Base-by-base conservation (phyloP, 2,888 invertebrate genomes). In the Blomia tropicalis region DNA sequence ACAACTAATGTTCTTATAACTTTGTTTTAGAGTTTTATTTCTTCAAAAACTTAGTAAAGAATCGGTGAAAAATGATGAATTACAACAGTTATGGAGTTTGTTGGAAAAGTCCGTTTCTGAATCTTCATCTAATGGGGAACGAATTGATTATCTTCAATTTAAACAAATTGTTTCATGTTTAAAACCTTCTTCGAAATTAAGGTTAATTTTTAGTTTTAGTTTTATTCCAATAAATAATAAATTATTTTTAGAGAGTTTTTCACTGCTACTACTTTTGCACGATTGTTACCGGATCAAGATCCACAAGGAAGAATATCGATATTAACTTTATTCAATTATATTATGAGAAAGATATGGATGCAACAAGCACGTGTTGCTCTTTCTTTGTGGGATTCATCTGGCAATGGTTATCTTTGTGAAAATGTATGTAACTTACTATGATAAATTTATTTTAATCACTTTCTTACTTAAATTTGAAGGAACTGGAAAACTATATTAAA, bases 321-420 rank as follows among this genome's bases (percentile, higher is more conserved):
- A 22, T 84, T 85, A 73, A 84, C 87, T 0, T 79, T 95, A 64
- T 93, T 92, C 74, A 93, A 92, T 75, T 95, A 93, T 71, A 85
- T 90, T 0, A 89, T 92, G 90, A 79, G 89, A 17, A 85, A 92
- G 72, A 88, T 91, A 5, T 95, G 93, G 92, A 76, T 91, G 54
- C 87, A 89, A 71, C 92, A 95, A 76, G 92, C 92, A 0, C 79
- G 93, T 71, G 89, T 95, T 62, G 91, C 92, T 0, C 78, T 95
- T 27, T 89, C 91, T 0, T 77, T 93, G 32, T 93, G 93, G 73
- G 95, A 96, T 74, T 84, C 85, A 56, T 83, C 86, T 1, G 95
- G 95, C 0, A 88, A 90, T 72, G 91, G 91, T 17, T 90, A 84
- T 71, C 78, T 91, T 5, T 80, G 84, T 64, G 90, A 90, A 76